Base-by-base conservation (phyloP, 1,140 invertebrate species). In the Pogonomyrmex californicus region DNA sequence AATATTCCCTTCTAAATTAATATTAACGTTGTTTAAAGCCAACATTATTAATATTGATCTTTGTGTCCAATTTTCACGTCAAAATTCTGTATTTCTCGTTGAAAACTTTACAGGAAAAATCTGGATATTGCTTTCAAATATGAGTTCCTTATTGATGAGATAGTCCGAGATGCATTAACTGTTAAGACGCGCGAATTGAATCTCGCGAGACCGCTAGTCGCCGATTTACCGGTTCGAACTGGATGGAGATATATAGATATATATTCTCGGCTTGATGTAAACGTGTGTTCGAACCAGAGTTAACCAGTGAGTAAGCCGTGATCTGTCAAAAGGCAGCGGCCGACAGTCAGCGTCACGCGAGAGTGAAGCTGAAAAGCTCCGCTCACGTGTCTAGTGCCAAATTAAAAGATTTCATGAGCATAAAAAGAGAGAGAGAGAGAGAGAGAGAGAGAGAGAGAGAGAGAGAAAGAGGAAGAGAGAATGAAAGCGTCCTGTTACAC, bases 221-320 rank as follows among this genome's bases (percentile, higher is more conserved):
- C 91, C 91, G 62, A 66, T 92, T 92, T 92, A 92, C 92, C 87
- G 88, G 91, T 90, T 92, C 78, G 63, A 91, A 90, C 91, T 73
- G 90, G 91, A 87, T 78, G 14, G 58, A 30, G 65, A 58, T 23
- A 23, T 38, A 41, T 33, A 79, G 63, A 23, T 41, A n/a, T 23
- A 30, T 38, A 23, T 2, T 62, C 76, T 65, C 44, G 17, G 41
- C 58, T 63, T 41, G 41, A 70, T 23, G 23, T 23, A 23, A 23
- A 23, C 58, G 58, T 70, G 49, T 44, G 17, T 54, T 56, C 49
- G 78, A 81, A 70, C 78, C 65, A 58, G 78, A 81, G 49, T 51
- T 81, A 70, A 81, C 78, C 78, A 65, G 78, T 81, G 51, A 81
- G 23, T 23, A 23, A 10, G 23, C 51, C 23, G 49, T 41, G 49